Percentiles rank a stretch among this genome's conserved stretches.
Evolutionary conservation across 1,140 invertebrate species (phyloP).

Genomic region (Zelostemma sp.): DNA sequence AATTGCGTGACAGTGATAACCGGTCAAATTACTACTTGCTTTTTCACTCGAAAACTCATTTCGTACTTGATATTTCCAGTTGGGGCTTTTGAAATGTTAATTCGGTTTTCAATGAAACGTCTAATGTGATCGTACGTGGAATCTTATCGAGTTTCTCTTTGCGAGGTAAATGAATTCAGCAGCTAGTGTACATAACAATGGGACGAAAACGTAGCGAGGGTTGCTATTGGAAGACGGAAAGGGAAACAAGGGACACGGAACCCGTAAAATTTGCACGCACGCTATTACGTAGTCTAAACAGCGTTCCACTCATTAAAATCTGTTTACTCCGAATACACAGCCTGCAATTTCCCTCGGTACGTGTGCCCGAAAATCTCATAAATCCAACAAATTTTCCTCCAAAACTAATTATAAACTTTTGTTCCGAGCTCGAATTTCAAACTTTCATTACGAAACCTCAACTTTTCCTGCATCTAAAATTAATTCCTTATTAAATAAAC

Average conservation of each 20-base stretch:
- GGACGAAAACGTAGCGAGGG: slow-evolving; percentile 20
- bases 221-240: slow-evolving; percentile 34
- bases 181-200: slow-evolving; percentile 20
- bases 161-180: background rate
- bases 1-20: slow-evolving; percentile 43
- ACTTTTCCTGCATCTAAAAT: too few relatives aligned
- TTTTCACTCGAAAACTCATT: too few relatives aligned
- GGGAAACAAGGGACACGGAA: slow-evolving; percentile 33
- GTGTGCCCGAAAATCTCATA: background rate
- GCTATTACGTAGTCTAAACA: slow-evolving; percentile 48
- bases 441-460: too few relatives aligned
- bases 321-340: slow-evolving; percentile 49
- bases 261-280: slow-evolving; percentile 47
- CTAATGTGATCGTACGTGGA: slow-evolving; percentile 16
- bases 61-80: too few relatives aligned
- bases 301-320: slow-evolving; percentile 57
- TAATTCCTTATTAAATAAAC: too few relatives aligned
- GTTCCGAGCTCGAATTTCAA: too few relatives aligned
- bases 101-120: too few relatives aligned
- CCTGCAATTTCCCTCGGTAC: slow-evolving; percentile 22
- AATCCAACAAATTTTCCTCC: too few relatives aligned
- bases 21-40: too few relatives aligned
- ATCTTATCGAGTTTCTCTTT: background rate
- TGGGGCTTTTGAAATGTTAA: too few relatives aligned
- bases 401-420: too few relatives aligned